Conservation (phyloP, 2,113 vertebrate species). For the Drymodes brunneopygia region DNA sequence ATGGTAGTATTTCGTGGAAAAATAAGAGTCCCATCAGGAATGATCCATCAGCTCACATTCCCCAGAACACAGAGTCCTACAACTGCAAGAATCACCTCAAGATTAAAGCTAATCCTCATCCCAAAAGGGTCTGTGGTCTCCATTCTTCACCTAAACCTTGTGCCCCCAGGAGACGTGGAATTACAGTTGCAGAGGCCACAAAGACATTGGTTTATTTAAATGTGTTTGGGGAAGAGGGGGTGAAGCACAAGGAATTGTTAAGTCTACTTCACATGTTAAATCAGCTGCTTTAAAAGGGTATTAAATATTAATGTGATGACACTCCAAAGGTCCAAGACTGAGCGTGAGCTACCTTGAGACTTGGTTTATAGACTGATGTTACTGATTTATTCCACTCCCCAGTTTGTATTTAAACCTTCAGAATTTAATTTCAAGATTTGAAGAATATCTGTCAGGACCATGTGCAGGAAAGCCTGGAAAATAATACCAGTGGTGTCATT, state of each 20-base stretch:
- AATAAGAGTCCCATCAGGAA: slow-evolving; percentile 55
- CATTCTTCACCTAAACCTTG: slow-evolving; percentile 74
- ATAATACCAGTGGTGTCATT: not conserved
- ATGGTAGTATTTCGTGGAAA: slow-evolving; percentile 55
- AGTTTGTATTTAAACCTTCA: slow-evolving; percentile 1
- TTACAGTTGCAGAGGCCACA: slow-evolving; percentile 50
- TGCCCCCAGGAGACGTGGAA: slow-evolving; percentile 50
- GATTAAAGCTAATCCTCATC: slow-evolving; percentile 79
- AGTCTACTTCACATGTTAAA: slow-evolving; percentile 31
- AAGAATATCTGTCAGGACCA: not conserved
- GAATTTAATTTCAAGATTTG: slow-evolving; percentile 10
- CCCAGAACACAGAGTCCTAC: slow-evolving; percentile 55
- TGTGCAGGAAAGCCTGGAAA: not conserved
- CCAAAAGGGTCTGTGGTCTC: slow-evolving; percentile 67
- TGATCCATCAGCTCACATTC: slow-evolving; percentile 53
- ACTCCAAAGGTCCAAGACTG: not conserved
- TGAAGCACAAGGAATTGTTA: slow-evolving; percentile 32
- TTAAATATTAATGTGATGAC: slow-evolving; percentile 13
- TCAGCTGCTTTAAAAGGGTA: slow-evolving; percentile 15
- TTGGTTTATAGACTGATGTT: slow-evolving; percentile 2
- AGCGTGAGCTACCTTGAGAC: slow-evolving; percentile 5
- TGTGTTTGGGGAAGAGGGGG: slow-evolving; percentile 20
- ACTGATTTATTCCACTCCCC: not conserved
- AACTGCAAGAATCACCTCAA: slow-evolving; percentile 75
- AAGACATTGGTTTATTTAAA: slow-evolving; percentile 58